These are phyloP conservation scores for Athrips mouffetella DNA, from an alignment of 2,888 invertebrate species.

Conservation along the genomic window DNA sequence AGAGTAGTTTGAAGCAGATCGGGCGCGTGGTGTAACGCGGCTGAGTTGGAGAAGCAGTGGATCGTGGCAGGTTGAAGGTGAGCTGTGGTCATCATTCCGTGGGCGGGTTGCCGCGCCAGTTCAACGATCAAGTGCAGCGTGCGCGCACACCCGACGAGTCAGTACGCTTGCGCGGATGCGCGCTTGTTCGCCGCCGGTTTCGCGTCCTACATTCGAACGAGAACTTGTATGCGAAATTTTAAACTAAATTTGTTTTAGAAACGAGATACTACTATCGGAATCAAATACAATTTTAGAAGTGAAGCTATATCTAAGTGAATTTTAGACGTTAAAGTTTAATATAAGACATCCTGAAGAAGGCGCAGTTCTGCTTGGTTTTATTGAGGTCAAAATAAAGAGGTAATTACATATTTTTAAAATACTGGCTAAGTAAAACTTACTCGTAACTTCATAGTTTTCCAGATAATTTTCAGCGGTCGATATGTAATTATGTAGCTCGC, in stretches of 20 bases:
- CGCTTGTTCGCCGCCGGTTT: conserved; percentile 38
- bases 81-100: conserved; percentile 28
- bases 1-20: conserved; percentile 19
- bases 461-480: not conserved
- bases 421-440: no score
- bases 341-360: conserved; percentile 33
- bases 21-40: conserved; percentile 40
- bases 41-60: conserved; percentile 35
- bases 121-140: conserved; percentile 71
- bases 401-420: conserved; percentile 42
- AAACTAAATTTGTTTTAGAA: not conserved
- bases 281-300: conserved; percentile 20
- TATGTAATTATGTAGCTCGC: conserved; percentile 2
- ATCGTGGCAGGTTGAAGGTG: conserved; percentile 21
- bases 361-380: conserved; percentile 32
- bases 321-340: conserved; percentile 39
- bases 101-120: conserved; percentile 58
- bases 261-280: not conserved
- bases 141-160: conserved; percentile 60
- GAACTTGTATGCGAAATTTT: conserved; percentile 6
- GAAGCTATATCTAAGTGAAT: conserved; percentile 50
- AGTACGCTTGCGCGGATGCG: conserved; percentile 52
- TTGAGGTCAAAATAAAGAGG: conserved; percentile 52
- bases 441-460: no score
- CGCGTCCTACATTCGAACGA: conserved; percentile 46